Evolutionary conservation across 2,797 vertebrate genomes (phyloP), one percentile per base, ranked within the genome.

Genomic region (Apodemus agrarius): DNA sequence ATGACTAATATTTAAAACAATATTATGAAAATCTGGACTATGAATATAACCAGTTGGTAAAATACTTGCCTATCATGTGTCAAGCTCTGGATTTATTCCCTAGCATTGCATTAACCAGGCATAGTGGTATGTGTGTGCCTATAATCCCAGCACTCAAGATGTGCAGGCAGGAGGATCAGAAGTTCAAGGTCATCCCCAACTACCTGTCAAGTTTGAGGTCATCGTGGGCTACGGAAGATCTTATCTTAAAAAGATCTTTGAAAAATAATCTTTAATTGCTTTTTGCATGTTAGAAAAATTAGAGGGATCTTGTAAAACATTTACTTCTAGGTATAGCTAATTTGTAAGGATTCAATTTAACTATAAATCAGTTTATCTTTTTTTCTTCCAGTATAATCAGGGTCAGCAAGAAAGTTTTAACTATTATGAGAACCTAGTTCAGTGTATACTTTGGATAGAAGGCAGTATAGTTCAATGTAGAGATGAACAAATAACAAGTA

Each of bases 391-490:
- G 3, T 94, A 52, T 90, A 80, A 91, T 63, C 67, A 69, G 52
- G 37, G 11, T 37, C 57, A 72, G 22, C 52, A 94, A 76, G 43
- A 84, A 96, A 76, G n/a, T 65, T 97, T 89, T 94, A 78, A 91
- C 11, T 90, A 4, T 90, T 83, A 40, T 17, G 49, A 96, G 67
- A 93, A 81, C 46, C 34, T n/a, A 88, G 4, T 76, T 76, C 63
- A 95, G 82, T 22, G 79, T 86, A 54, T 59, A 89, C n/a, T 82
- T 95, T 94, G 49, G 81, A 43, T 83, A 86, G 22, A 69, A 69
- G n/a, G 24, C 86, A 49, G 22, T 95, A 7, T 61, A 57, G 29
- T 93, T 90, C 16, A 91, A 8, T 92, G 72, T 31, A 87, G 74
- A 83, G 26, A 79, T 65, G 54, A 82, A 59, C 21, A 57, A 37